Evolutionary conservation across 35 echinoderm and acorn worm genomes (phyloP).

Genomic region (Lytechinus pictus): DNA sequence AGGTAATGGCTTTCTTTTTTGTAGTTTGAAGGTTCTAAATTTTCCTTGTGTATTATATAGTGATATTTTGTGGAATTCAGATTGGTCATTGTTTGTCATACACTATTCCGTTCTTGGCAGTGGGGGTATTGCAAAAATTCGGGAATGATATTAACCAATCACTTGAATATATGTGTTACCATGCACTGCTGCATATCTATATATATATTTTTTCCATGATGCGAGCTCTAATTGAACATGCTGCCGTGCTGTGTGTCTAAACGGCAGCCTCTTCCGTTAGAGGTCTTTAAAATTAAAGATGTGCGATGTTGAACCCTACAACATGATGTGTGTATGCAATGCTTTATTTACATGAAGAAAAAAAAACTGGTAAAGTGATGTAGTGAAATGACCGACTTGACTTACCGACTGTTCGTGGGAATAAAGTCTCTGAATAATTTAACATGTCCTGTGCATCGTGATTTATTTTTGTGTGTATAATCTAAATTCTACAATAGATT

Average conservation of each 20-base stretch:
- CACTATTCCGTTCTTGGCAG: not conserved
- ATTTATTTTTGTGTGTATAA: too few species aligned
- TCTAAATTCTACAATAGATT: too few species aligned
- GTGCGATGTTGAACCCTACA: not conserved
- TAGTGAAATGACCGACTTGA: conserved; percentile 35
- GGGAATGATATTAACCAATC: not conserved
- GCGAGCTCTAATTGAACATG: not conserved
- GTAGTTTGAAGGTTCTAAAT: not conserved
- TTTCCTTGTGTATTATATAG: conserved; percentile 31
- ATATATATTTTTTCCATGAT: not conserved
- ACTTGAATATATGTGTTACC: conserved; percentile 12
- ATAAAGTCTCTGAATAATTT: conserved; percentile 43
- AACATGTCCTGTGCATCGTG: not conserved
- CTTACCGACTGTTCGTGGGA: conserved; percentile 38
- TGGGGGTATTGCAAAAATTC: not conserved
- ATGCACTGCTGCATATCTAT: conserved; percentile 17
- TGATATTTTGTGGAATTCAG: conserved; percentile 35
- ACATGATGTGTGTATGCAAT: conserved; percentile 35
- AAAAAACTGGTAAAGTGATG: conserved; percentile 1
- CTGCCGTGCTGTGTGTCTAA: not conserved
- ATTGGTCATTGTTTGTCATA: not conserved
- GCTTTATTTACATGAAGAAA: conserved; percentile 24
- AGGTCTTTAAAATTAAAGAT: not conserved
- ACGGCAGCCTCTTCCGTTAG: not conserved
- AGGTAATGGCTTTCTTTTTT: conserved; percentile 15